Evolutionary conservation across 2,888 invertebrate species (phyloP).

Genomic region (Ctena decussata): DNA sequence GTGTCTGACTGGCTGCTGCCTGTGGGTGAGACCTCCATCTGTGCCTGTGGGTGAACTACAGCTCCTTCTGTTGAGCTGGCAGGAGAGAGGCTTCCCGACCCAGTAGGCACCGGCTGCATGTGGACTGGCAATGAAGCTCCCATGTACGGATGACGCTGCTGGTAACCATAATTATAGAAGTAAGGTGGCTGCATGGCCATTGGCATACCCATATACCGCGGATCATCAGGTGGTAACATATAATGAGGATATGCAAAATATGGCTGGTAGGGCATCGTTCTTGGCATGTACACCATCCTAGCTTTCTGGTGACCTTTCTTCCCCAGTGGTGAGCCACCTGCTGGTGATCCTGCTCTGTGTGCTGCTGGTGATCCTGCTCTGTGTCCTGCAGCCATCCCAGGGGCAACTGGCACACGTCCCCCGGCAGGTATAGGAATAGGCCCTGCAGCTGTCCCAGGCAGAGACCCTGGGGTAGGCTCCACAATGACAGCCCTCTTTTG

Average conservation of each 20-base stretch:
- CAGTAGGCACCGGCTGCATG: slow-evolving; percentile 49
- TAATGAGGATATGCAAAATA: slow-evolving; percentile 55
- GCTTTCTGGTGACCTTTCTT: slow-evolving; percentile 43
- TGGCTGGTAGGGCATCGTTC: slow-evolving; percentile 52
- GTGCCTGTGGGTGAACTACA: slow-evolving; percentile 25
- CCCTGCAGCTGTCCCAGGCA: background rate
- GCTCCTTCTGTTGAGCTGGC: slow-evolving; percentile 57
- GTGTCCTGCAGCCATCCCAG: background rate
- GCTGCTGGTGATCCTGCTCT: background rate
- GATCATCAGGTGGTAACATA: slow-evolving; percentile 53
- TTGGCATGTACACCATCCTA: slow-evolving; percentile 41
- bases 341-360: background rate
- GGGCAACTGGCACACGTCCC: no score
- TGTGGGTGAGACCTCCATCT: slow-evolving; percentile 54
- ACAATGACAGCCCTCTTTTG: background rate
- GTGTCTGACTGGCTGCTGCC: slow-evolving; percentile 42
- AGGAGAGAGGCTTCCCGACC: slow-evolving; percentile 63
- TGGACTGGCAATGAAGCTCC: slow-evolving; percentile 49
- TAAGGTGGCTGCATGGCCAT: slow-evolving; percentile 51
- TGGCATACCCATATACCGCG: slow-evolving; percentile 30
- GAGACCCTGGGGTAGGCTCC: background rate
- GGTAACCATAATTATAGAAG: slow-evolving; percentile 51
- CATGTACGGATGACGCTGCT: slow-evolving; percentile 37
- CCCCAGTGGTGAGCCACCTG: background rate
- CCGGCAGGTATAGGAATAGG: background rate